Conservation (phyloP, 2,888 invertebrate genomes). For the Andrena minutula region DNA sequence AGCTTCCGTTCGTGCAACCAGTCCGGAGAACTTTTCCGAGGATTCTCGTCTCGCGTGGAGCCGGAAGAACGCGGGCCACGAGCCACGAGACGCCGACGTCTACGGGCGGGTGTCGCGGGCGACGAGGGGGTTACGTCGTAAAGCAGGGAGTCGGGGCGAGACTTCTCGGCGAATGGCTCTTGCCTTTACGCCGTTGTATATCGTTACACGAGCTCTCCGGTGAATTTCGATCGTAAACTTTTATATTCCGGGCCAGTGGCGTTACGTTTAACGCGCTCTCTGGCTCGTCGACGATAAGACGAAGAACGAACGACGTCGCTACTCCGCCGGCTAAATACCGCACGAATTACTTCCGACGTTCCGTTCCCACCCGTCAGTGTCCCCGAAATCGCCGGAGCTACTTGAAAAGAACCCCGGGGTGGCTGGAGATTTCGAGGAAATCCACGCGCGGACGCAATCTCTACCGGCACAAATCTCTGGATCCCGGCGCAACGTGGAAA, state of each 20-base stretch:
- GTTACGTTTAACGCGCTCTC: conserved; percentile 23
- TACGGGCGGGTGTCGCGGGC: background rate
- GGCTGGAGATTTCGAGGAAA: background rate
- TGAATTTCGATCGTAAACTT: conserved; percentile 53
- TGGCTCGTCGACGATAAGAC: conserved; percentile 13
- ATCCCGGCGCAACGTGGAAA: conserved; percentile 8
- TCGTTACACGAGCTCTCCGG: conserved; percentile 1
- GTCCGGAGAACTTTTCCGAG: conserved; percentile 48
- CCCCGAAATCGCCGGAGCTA: background rate
- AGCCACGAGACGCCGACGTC: conserved; percentile 37
- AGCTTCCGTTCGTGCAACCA: conserved; percentile 37
- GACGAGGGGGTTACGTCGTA: conserved; percentile 44
- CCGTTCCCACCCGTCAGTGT: too few relatives aligned
- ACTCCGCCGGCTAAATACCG: conserved; percentile 20
- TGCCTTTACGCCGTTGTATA: conserved; percentile 15
- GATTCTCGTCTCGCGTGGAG: conserved; percentile 41
- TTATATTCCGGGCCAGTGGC: conserved; percentile 18
- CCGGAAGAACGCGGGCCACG: conserved; percentile 38
- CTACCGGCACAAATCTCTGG: conserved; percentile 25
- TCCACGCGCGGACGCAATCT: background rate
- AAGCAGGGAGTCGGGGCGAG: conserved; percentile 33
- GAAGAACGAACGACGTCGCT: conserved; percentile 29
- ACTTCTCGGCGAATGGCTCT: background rate
- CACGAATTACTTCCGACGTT: background rate
- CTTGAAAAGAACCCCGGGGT: background rate